Evolutionary conservation across 1,140 invertebrate genomes (phyloP).

Genomic region (Sycophaga agraensis): DNA sequence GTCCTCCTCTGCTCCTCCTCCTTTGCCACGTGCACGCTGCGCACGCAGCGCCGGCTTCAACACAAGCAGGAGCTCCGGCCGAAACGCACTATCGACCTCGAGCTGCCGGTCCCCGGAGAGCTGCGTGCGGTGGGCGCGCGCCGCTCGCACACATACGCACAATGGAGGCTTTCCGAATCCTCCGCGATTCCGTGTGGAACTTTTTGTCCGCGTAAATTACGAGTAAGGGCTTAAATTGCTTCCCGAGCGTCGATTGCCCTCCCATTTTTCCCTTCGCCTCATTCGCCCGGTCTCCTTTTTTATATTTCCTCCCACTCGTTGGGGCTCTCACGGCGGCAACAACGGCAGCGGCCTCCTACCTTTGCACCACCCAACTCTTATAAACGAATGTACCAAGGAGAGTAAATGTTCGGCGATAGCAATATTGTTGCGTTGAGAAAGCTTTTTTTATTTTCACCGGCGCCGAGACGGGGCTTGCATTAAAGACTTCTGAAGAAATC

Average conservation of each 20-base stretch:
- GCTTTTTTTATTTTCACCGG: too few relatives aligned
- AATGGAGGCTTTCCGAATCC: background rate
- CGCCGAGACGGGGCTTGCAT: too few relatives aligned
- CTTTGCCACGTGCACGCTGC: conserved; percentile 8
- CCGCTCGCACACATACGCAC: background rate
- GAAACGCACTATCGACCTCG: conserved; percentile 22
- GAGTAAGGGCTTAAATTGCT: conserved; percentile 8
- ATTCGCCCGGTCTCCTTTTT: background rate
- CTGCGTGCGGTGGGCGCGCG: background rate
- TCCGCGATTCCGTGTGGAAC: background rate
- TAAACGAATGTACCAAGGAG: too few relatives aligned
- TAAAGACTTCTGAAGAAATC: too few relatives aligned
- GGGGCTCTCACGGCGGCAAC: too few relatives aligned
- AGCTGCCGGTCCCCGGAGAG: too few relatives aligned
- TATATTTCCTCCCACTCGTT: background rate
- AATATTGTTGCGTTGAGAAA: too few relatives aligned
- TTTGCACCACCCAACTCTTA: too few relatives aligned
- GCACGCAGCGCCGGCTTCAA: too few relatives aligned
- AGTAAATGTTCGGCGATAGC: too few relatives aligned
- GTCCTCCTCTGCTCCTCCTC: background rate
- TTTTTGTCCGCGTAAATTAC: conserved; percentile 14
- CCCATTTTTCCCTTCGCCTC: background rate
- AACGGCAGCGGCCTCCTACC: too few relatives aligned
- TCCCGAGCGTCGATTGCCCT: background rate
- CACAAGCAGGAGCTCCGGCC: too few relatives aligned